A percentile compares a stretch with the other conserved stretches of the same genome.
Evolutionary conservation across 2,113 vertebrate species (phyloP).

Genomic region (Ailurus styani): DNA sequence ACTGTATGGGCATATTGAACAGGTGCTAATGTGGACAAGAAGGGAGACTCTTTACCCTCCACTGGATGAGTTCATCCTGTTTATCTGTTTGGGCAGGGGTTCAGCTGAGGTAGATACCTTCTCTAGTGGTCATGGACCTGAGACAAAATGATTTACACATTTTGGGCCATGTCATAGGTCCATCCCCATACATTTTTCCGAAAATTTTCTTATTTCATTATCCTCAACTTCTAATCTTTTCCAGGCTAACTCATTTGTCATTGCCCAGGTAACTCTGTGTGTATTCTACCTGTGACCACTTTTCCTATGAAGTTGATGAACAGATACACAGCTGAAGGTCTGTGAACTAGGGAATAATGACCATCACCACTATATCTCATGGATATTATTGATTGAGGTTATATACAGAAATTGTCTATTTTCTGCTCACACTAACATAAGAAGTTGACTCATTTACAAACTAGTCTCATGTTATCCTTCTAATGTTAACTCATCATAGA

Average conservation of each 20-base stretch:
- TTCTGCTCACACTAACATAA: not conserved
- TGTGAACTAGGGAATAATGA: not conserved
- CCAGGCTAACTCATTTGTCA: not conserved
- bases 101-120: not conserved
- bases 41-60: not conserved
- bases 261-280: not conserved
- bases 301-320: not conserved
- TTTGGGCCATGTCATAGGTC: not conserved
- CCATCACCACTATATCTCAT: not conserved
- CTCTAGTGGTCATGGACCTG: not conserved
- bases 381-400: not conserved
- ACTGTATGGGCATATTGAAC: accelerated
- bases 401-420: not conserved
- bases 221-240: not conserved
- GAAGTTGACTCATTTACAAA: not conserved
- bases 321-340: not conserved
- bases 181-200: not conserved
- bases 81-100: not conserved
- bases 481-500: not conserved
- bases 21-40: not conserved
- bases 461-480: not conserved
- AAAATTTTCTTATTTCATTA: not conserved
- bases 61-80: no score
- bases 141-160: not conserved
- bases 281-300: not conserved